Conservation (phyloP, 2,797 vertebrate genomes). For the Champsocephalus gunnari region DNA sequence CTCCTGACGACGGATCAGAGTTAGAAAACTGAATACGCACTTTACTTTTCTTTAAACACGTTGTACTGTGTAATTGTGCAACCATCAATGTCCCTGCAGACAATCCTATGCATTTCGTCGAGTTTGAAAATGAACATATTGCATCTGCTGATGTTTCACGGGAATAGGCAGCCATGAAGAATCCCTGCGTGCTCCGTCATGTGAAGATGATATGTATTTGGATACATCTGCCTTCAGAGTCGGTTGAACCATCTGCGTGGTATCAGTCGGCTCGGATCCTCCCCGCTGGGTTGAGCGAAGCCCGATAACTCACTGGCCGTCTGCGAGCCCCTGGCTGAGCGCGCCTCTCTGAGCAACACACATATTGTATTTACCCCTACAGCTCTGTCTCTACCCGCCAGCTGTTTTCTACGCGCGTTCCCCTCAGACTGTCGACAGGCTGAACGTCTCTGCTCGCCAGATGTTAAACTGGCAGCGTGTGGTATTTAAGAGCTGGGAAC, state of each 20-base stretch:
- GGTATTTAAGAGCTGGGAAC: background rate
- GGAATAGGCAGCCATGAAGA: background rate
- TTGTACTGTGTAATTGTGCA: background rate
- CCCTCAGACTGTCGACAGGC: conserved; percentile 33
- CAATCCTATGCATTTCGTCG: no score
- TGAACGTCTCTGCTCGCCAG: conserved; percentile 43
- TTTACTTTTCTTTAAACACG: no score
- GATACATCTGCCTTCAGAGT: background rate
- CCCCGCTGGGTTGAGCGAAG: conserved; percentile 12
- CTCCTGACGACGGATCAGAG: background rate
- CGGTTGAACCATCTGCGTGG: conserved; percentile 12
- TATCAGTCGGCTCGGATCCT: conserved; percentile 22
- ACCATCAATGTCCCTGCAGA: background rate
- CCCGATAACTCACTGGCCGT: conserved; percentile 46
- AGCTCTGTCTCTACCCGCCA: conserved; percentile 40
- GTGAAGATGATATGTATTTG: background rate
- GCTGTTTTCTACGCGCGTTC: conserved; percentile 35
- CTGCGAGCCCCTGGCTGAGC: conserved; percentile 39
- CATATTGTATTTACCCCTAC: conserved; percentile 44
- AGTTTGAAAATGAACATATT: background rate
- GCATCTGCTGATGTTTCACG: no score
- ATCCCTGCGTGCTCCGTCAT: background rate
- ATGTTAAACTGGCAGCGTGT: conserved; percentile 48
- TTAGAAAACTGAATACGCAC: background rate
- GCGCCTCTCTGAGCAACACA: conserved; percentile 14